phyloP scores from a whole-genome alignment of 2,113 vertebrate species.

The Ginglymostoma cirratum region DNA sequence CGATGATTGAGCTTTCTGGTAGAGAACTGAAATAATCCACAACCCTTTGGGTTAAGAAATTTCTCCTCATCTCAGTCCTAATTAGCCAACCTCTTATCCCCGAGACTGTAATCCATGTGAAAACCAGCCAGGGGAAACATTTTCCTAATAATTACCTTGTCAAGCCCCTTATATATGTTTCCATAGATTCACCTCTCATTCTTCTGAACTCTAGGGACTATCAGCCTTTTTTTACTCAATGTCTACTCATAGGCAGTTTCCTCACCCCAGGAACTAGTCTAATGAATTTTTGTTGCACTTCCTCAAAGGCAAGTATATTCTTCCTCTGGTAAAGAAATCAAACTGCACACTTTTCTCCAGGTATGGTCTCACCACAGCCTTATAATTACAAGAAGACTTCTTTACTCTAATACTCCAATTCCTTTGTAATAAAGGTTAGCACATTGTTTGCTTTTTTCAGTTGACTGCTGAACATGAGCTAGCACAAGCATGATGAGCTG shows the following conservation, averaged over 20 bases:
- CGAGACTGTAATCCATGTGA: neutral
- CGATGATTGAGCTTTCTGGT: neutral
- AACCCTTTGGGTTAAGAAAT: neutral
- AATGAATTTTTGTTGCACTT: neutral
- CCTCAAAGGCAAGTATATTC: neutral
- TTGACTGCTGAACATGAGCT: neutral
- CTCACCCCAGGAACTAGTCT: neutral
- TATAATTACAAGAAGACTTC: neutral
- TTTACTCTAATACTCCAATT: neutral
- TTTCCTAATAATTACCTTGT: neutral
- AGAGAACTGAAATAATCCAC: neutral
- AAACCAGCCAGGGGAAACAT: neutral
- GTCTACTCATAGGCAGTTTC: neutral
- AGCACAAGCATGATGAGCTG: neutral
- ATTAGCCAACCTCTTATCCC: neutral
- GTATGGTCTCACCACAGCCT: neutral
- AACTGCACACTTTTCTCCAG: neutral
- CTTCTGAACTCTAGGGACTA: neutral
- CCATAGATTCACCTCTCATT: neutral
- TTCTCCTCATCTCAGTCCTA: neutral
- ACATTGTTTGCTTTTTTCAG: neutral
- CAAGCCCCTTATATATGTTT: neutral
- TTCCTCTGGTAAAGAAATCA: neutral
- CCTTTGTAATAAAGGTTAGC: neutral
- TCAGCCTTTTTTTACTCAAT: neutral